Evolutionary conservation across 2,797 vertebrate species (phyloP), one percentile per base, ranked within the genome.

Genomic region (Petrocephalus sullivani): DNA sequence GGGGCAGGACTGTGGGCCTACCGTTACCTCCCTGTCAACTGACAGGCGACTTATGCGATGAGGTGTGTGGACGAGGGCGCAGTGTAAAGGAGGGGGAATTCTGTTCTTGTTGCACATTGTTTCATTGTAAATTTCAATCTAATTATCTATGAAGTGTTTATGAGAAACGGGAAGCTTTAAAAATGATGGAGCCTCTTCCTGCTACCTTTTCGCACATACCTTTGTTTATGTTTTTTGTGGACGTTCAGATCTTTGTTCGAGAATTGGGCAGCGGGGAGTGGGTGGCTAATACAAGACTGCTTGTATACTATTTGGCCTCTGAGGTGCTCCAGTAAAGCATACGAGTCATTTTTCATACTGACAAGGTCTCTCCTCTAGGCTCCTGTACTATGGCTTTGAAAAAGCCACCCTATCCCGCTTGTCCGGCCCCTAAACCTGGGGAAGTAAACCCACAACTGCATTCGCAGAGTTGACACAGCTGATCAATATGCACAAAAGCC

Each of bases 221-320:
- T 37, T 57, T 85, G 23, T 88, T 88, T 41, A 64, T 0, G 16
- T 4, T 56, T 51, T 84, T 88, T 92, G 89, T 85, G 89, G 88
- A 51, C 88, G 87, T 88, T 41, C 58, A 64, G 78, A 41, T 88
- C 82, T 82, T 90, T 85, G 91, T 92, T 93, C 93, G 91, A 94
- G 92, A 92, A 92, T 91, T 3, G 64, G 4, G 60, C n/a, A n/a
- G 21, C n/a, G 28, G 33, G 67, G 28, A 56, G 8, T 56, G 1
- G 90, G 90, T 89, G 86, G 90, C 41, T 90, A 89, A 91, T 90
- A 87, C 46, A 91, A 82, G 78, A 88, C 85, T 88, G 14, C 87
- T 87, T 51, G 51, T 7, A 60, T 89, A 58, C 85, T 49, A 60
- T 88, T 82, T 56, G 51, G 84, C 88, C 78, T 81, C 41, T 88